Conservation (phyloP, 2,888 invertebrate genomes). For the Cephus pulcher region DNA sequence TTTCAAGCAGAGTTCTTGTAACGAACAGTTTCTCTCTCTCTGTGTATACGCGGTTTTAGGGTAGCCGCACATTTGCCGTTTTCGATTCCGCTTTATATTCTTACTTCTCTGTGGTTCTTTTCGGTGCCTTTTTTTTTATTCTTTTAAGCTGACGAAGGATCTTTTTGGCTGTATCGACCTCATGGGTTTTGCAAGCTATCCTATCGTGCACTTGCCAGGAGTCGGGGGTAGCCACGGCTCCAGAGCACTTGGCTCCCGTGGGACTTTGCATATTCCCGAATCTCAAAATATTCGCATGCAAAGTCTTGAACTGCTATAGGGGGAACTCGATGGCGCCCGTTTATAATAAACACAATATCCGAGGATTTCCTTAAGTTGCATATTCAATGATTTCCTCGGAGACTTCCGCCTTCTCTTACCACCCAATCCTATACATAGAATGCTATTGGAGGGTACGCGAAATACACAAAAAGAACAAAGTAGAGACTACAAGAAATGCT, state of each 20-base stretch:
- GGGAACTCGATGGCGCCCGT: conserved; percentile 39
- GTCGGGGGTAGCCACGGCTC: not conserved
- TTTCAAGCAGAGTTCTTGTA: not conserved
- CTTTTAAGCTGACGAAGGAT: not conserved
- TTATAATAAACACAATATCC: conserved; percentile 66
- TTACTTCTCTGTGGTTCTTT: not conserved
- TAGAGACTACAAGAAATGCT: not conserved
- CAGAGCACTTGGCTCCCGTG: not conserved
- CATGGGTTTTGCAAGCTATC: not conserved
- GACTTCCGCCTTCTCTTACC: conserved; percentile 64
- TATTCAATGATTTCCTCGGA: conserved; percentile 84
- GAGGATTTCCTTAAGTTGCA: conserved; percentile 72
- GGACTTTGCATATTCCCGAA: conserved; percentile 50
- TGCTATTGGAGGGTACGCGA: not conserved
- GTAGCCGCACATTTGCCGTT: not conserved
- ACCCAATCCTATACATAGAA: not conserved
- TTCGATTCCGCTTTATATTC: not conserved
- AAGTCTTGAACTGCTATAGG: conserved; percentile 36
- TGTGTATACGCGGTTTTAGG: not conserved
- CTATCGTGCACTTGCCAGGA: not conserved
- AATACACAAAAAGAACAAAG: conserved; percentile 1
- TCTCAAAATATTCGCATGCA: conserved; percentile 62
- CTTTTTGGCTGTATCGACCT: not conserved
- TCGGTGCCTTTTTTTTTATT: not conserved
- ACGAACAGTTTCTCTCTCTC: conserved; percentile 3